Conservation (phyloP, 30 jellyfish, hydroid and myxozoan genomes). For the Aurelia aurita complex sp. Pacific region DNA sequence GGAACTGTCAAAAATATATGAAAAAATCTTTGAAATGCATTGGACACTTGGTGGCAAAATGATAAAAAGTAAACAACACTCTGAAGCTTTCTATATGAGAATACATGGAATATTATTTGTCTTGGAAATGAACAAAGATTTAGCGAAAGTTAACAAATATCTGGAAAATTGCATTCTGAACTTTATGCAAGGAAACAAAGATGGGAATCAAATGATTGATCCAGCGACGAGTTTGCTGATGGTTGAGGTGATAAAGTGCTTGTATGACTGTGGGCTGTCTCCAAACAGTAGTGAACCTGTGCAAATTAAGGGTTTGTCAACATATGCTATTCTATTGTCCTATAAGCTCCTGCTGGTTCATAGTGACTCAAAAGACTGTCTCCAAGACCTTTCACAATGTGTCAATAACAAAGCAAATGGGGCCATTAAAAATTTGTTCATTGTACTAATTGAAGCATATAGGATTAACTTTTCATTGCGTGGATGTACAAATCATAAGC, state of each 20-base stretch:
- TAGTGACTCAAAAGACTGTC: constrained; percentile 14
- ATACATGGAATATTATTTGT: constrained; percentile 16
- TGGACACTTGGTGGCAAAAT: constrained; percentile 44
- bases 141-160: constrained; percentile 46
- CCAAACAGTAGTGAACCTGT: not conserved
- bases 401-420: not conserved
- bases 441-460: constrained; percentile 23
- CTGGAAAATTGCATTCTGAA: constrained; percentile 29
- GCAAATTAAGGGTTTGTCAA: constrained; percentile 4
- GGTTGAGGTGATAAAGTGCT: not conserved
- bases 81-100: constrained; percentile 4
- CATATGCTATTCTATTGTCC: constrained; percentile 20
- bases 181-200: constrained; percentile 20
- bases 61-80: not conserved
- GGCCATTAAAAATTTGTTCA: not conserved
- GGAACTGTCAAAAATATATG: constrained; percentile 12
- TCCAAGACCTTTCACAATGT: not conserved
- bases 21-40: constrained; percentile 60
- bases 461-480: constrained; percentile 14
- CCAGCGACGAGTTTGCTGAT: constrained; percentile 2
- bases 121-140: constrained; percentile 9
- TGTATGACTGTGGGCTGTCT: not conserved
- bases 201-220: not conserved
- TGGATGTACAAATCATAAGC: constrained; percentile 1
- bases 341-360: constrained; percentile 17